A percentile compares a stretch with the other conserved stretches of the same genome.
These are phyloP conservation scores for Aegithalos caudatus DNA, from an alignment of 2,113 vertebrate species.

Conservation along the genomic window DNA sequence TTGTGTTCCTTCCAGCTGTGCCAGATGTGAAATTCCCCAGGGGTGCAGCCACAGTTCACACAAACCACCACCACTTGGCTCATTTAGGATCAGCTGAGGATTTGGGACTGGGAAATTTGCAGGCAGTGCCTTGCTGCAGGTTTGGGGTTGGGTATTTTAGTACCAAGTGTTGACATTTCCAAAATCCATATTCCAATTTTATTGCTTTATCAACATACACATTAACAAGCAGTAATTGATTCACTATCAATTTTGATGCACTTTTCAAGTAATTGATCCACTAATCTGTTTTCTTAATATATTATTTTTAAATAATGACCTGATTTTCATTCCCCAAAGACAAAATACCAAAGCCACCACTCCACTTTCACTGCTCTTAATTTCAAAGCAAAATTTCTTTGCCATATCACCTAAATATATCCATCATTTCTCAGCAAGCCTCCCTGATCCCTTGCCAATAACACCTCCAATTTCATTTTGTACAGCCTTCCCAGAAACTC, in stretches of 20 bases:
- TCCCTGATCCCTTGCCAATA: background rate
- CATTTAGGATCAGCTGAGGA: background rate
- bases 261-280: background rate
- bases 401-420: background rate
- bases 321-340: background rate
- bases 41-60: background rate
- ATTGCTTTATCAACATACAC: background rate
- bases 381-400: background rate
- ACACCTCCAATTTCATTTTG: background rate
- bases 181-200: background rate
- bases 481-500: background rate
- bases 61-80: rapidly evolving
- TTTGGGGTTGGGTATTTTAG: background rate
- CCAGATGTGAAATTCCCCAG: background rate
- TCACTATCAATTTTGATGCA: background rate
- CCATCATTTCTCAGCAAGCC: background rate
- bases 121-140: background rate
- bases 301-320: background rate
- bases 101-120: background rate
- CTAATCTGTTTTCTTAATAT: background rate
- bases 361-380: background rate
- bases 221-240: background rate
- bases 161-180: background rate
- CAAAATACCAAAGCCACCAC: background rate
- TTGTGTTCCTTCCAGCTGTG: background rate